These are phyloP conservation scores for Botrylloides violaceus DNA, from an alignment of 23 tunicate genomes.

Conservation along the genomic window DNA sequence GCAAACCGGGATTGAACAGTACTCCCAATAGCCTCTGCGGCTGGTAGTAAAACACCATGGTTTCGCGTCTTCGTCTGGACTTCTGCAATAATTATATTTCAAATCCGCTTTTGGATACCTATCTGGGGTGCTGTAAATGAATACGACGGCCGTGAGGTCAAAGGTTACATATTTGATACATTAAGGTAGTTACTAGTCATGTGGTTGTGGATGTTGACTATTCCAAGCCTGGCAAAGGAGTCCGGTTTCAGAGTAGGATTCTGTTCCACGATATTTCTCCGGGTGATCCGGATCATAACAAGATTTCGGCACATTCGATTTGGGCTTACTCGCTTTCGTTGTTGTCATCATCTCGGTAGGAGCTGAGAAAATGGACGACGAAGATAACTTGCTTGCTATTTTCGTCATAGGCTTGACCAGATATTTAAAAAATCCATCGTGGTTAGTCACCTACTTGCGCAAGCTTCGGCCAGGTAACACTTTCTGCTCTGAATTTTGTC, in stretches of 20 bases:
- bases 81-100: conserved; percentile 44
- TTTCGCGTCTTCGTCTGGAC: conserved; percentile 31
- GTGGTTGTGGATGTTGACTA: conserved; percentile 28
- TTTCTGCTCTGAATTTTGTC: too few species aligned
- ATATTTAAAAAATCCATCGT: too few species aligned
- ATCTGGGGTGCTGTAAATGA: conserved; percentile 11
- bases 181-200: conserved; percentile 30
- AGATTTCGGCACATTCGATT: neutral
- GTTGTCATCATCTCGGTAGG: neutral
- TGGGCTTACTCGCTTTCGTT: neutral
- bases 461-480: too few species aligned
- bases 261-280: conserved; percentile 36
- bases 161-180: too few species aligned
- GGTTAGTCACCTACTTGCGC: too few species aligned
- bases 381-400: too few species aligned
- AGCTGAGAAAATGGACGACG: too few species aligned
- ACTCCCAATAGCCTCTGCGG: conserved; percentile 25
- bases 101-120: conserved; percentile 23
- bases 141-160: too few species aligned
- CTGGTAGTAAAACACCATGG: conserved; percentile 53
- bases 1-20: conserved; percentile 31
- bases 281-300: conserved; percentile 7
- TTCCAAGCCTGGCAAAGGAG: conserved; percentile 39
- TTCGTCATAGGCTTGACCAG: neutral
- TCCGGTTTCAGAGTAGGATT: conserved; percentile 22